Conservation (phyloP, 2,113 vertebrate species). For the Leptobrachium ailaonicum region DNA sequence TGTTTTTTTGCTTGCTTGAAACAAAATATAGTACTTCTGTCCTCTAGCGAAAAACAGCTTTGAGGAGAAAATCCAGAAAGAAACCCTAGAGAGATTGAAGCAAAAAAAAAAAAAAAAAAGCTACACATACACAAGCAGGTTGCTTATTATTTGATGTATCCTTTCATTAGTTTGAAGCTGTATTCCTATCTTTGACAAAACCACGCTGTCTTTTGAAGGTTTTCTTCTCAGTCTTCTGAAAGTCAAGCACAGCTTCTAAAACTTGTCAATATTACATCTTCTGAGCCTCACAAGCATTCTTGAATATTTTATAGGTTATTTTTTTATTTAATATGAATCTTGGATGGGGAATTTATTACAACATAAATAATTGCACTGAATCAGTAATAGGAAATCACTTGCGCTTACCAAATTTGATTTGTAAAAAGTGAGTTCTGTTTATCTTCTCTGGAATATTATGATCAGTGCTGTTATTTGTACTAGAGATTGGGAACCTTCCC, state of each 20-base stretch:
- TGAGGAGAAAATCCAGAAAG: conserved; percentile 14
- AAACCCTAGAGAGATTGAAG: conserved; percentile 7
- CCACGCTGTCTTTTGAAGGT: conserved; percentile 23
- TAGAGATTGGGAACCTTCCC: no score
- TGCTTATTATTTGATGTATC: conserved; percentile 29
- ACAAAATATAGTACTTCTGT: conserved; percentile 9
- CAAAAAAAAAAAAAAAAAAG: not conserved
- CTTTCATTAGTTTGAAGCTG: conserved; percentile 29
- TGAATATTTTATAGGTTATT: conserved; percentile 32
- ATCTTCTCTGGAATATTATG: no score
- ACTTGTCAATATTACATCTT: conserved; percentile 34
- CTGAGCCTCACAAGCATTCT: conserved; percentile 13
- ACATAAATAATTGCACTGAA: conserved; percentile 15
- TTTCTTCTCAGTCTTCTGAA: conserved; percentile 24
- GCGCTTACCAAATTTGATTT: not conserved
- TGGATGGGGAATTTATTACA: not conserved
- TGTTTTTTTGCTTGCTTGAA: not conserved
- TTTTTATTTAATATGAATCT: conserved; percentile 1
- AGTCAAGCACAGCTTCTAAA: conserved; percentile 28
- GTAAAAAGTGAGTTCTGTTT: no score
- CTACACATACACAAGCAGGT: conserved; percentile 3
- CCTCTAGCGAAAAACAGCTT: conserved; percentile 12
- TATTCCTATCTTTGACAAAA: conserved; percentile 26
- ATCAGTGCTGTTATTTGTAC: no score
- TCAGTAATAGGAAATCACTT: conserved; percentile 2